Evolutionary conservation across 2,888 invertebrate genomes (phyloP), one percentile per base, ranked within the genome.

Genomic region (Drosophila nr. fundita): DNA sequence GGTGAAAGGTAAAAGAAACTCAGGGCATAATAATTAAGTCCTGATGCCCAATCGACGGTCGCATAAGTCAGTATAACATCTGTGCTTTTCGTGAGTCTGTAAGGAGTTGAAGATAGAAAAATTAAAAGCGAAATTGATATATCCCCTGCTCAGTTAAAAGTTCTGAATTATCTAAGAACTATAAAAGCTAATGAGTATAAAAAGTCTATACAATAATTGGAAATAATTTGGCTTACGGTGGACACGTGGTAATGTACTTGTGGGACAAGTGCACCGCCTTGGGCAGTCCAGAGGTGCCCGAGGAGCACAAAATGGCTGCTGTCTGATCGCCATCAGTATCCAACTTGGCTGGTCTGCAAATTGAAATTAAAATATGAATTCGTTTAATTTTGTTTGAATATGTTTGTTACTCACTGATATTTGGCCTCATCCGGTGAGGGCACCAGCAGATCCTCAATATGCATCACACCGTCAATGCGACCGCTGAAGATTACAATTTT

Each of bases 231-330:
- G 4, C 82, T 81, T 57, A 83, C 83, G 64, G 36, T 10, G 80
- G 53, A 8, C 64, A 57, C 8, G 57, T 34, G 11, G 53, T 54
- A 0, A 76, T 40, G 8, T 73, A 68, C 0, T 76, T 70, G 49
- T 88, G 82, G 13, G 85, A 83, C 2, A 90, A n/a, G 2, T 75
- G 61, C 21, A 90, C 86, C 2, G 86, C 87, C 67, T 91, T 91
- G 24, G 90, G 83, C 18, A 79, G 3, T 8, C 91, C 91, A 0
- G 86, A 73, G 8, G 90, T 88, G 34, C 91, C 91, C 6, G 90
- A 90, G 1, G 91, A 90, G 62, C 89, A 85, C 11, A 91, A 38
- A 50, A 91, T 82, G 10, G 73, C 73, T 0, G 82, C 82, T 1
- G 71, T 71, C 29, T 88, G 82, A 54, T 83, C 79, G 1, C 70